phyloP scores from a whole-genome alignment of 92 coral and sea anemone genomes.

The Epizoanthus fatuus region DNA sequence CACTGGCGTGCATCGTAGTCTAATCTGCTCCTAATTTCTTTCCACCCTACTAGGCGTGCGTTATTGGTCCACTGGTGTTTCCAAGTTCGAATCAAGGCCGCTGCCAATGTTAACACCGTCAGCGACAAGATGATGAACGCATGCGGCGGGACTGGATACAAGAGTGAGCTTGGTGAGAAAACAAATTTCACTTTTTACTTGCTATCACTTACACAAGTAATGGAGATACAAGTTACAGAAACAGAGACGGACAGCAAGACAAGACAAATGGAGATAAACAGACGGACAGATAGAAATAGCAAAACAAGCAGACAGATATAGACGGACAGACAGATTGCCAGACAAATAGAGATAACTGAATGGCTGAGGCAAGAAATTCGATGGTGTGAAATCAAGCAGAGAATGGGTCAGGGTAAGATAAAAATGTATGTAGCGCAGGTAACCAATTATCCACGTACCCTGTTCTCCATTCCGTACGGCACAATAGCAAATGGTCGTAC shows the following conservation, averaged over 20 bases:
- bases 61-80: slow-evolving; percentile 74
- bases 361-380: background rate
- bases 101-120: slow-evolving; percentile 63
- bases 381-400: background rate
- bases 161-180: slow-evolving; percentile 72
- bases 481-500: too few relatives aligned
- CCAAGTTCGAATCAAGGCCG: slow-evolving; percentile 70
- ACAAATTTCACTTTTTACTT: background rate
- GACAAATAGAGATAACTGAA: background rate
- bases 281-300: background rate
- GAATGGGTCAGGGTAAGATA: too few relatives aligned
- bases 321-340: background rate
- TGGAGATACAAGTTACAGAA: background rate
- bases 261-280: background rate
- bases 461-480: too few relatives aligned
- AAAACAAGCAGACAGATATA: background rate
- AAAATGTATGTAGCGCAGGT: too few relatives aligned
- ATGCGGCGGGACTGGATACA: slow-evolving; percentile 80
- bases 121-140: slow-evolving; percentile 76
- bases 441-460: too few relatives aligned
- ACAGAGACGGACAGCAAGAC: background rate
- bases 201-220: background rate
- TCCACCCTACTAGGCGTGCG: slow-evolving; percentile 49
- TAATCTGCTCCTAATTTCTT: background rate
- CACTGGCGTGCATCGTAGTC: background rate